These are phyloP conservation scores for Diceros bicornis DNA, from an alignment of 2,797 vertebrate species.

Conservation along the genomic window DNA sequence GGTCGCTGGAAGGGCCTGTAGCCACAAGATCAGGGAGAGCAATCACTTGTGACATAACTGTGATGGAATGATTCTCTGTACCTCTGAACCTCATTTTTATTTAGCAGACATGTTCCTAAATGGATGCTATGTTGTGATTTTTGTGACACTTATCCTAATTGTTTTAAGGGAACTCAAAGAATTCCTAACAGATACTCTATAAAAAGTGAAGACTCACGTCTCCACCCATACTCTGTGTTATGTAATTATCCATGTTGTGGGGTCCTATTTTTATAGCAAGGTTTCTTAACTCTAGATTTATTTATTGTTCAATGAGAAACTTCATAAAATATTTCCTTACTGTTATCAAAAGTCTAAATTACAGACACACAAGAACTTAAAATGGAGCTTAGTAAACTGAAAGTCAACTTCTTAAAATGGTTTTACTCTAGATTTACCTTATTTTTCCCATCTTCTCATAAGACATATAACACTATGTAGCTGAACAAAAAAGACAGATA, in stretches of 20 bases:
- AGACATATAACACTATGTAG: background rate
- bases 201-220: background rate
- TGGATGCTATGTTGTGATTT: background rate
- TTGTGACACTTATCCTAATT: background rate
- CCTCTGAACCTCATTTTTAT: slow-evolving; percentile 19
- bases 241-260: background rate
- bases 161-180: background rate
- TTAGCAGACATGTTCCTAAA: slow-evolving; percentile 7
- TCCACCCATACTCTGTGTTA: background rate
- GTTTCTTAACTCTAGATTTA: background rate
- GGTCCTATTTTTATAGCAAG: background rate
- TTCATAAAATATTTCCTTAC: background rate
- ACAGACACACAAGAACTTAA: background rate
- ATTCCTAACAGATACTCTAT: background rate
- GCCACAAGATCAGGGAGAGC: background rate
- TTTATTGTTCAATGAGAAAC: background rate
- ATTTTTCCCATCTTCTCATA: background rate
- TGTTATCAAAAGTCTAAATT: background rate
- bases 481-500: background rate
- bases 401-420: background rate
- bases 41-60: background rate
- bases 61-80: background rate
- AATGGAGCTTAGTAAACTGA: background rate
- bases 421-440: background rate
- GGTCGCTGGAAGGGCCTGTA: background rate